Base-by-base conservation (phyloP, 2,797 vertebrate genomes). In the Helicolenus hilgendorfi region DNA sequence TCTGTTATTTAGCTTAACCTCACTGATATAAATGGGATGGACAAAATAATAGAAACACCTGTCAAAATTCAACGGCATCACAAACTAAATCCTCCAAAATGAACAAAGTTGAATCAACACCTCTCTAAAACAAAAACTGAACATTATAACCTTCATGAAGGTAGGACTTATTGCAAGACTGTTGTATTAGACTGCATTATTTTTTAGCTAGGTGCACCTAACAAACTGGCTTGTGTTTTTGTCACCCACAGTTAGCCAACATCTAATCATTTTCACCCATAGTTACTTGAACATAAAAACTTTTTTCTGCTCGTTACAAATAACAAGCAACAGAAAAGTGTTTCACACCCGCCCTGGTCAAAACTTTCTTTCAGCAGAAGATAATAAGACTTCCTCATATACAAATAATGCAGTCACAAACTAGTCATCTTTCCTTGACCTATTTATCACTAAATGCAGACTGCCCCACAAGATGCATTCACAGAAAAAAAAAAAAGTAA, bases 381-480 rank as follows among this genome's bases (percentile, higher is more conserved):
- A 67, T 72, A 77, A 72, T 20, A 75, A n/a, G 6, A 22, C 38
- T 72, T 72, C 58, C 8, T 5, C 27, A 38, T 26, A 53, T 18
- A 24, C 13, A 77, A 64, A 64, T 33, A 56, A 24, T 49, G 27
- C 38, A 26, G 11, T 20, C 29, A 92, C 88, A 64, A 89, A 85
- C 88, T 88, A 85, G 87, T 89, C 87, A 76, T 94, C 79, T 89
- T 91, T 82, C 69, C 60, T 83, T 96, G 96, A 96, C 96, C 97
- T 89, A 96, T 92, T 97, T 97, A 94, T 94, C 85, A 90, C 72
- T 81, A 90, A 86, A 93, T 86, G 86, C 92, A 89, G 86, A 93
- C 92, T 92, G 89, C 93, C 95, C 92, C 94, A 95, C 91, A 95
- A 96, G 94, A 96, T 92, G 89, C 92, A 91, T 91, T 93, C 86